These are phyloP conservation scores for Macrophya annulata DNA, from an alignment of 2,888 invertebrate species.

Conservation along the genomic window DNA sequence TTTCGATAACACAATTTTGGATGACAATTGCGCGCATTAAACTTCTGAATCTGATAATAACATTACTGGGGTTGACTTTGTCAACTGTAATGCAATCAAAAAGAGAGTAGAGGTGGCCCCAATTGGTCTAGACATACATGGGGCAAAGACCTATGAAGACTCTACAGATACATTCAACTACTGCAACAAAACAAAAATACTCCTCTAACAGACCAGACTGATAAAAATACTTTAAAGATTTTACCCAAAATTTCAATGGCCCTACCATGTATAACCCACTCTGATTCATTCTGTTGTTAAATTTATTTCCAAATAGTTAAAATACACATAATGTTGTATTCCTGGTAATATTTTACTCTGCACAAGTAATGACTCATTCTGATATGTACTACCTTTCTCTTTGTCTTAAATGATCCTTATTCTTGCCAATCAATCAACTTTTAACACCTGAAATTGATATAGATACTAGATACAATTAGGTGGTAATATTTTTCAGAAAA, in stretches of 20 bases:
- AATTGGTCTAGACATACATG: constrained; percentile 50
- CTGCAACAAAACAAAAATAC: constrained; percentile 45
- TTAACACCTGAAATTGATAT: not conserved
- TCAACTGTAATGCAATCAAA: constrained; percentile 47
- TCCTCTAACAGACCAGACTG: not conserved
- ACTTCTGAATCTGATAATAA: constrained; percentile 27
- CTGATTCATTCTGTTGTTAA: not conserved
- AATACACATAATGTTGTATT: constrained; percentile 2
- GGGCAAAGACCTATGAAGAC: constrained; percentile 44
- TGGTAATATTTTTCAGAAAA: not conserved
- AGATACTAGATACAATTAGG: not conserved
- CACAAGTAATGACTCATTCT: constrained; percentile 17
- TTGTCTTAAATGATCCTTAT: constrained; percentile 23
- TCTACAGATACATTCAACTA: constrained; percentile 33
- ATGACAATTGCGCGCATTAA: constrained; percentile 6
- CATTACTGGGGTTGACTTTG: constrained; percentile 30
- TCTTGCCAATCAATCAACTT: not conserved
- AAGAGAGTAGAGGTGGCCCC: constrained; percentile 47
- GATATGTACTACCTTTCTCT: constrained; percentile 40
- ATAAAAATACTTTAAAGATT: constrained; percentile 44
- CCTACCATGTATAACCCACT: not conserved
- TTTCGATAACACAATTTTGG: constrained; percentile 1
- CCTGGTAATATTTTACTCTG: constrained; percentile 21
- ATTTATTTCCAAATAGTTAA: not conserved
- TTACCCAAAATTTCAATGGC: constrained; percentile 33